Evolutionary conservation across 1,140 invertebrate genomes (phyloP), one percentile per base, ranked within the genome.

Genomic region (Drosophila athabasca): DNA sequence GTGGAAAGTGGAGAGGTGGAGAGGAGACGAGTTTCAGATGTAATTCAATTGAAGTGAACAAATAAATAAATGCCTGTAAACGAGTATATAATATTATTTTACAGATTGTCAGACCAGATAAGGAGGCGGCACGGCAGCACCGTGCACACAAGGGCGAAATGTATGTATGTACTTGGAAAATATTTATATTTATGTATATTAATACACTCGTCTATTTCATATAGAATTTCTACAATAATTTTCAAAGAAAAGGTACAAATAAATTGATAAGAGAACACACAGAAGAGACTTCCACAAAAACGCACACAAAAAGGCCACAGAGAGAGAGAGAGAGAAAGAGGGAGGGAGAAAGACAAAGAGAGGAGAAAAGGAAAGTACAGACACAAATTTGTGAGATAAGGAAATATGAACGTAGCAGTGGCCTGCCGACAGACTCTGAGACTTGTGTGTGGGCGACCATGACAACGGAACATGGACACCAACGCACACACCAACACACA

Each of bases 41-140:
- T 39, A 11, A 39, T 13, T 39, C 35, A 39, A 39, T 39, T 68
- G 41, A 65, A 62, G 55, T 52, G 70, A 35, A 52, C 44, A 74
- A 58, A 74, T 61, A 43, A 39, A 39, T 39, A 39, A 39, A 39
- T 39, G 35, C 35, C 43, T 60, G 24, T 48, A 46, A 31, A 45
- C 43, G 26, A 48, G 51, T 24, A 44, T 46, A 22, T 22, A 24
- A 46, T 35, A 29, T 13, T 75, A 70, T 66, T 76, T 68, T 59
- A 70, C 62, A 71, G 82, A 85, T 85, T 85, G 62, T 62, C 52
- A 50, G 39, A 60, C 39, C 19, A 55, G 82, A 85, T 85, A 82
- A 73, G 55, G 39, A 11, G 17, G 17, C 17, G 17, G 1, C 17
- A 19, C 17, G 17, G 17, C 17, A 19, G 17, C 17, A 19, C 35